A percentile compares a stretch with the other conserved stretches of the same genome.
These are phyloP conservation scores for Cyprinodon diabolis DNA, from an alignment of 2,797 vertebrate genomes.

Conservation along the genomic window DNA sequence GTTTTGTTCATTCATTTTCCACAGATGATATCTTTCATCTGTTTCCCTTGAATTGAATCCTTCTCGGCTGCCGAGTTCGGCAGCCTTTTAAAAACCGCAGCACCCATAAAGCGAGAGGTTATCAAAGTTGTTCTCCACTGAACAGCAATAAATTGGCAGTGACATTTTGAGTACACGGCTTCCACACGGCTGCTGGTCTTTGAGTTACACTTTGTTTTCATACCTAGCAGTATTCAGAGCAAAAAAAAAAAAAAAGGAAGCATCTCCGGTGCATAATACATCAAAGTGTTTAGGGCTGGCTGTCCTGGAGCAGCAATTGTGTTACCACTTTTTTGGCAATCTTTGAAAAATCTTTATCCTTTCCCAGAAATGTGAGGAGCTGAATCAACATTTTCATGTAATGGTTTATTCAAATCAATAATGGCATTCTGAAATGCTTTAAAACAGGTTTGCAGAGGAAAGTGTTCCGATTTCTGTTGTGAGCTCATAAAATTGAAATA, in stretches of 20 bases:
- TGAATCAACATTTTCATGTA: conserved; percentile 30
- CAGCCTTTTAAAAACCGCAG: conserved; percentile 67
- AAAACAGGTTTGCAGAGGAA: conserved; percentile 14
- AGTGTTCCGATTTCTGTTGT: conserved; percentile 17
- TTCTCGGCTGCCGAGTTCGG: conserved; percentile 52
- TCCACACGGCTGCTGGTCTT: conserved; percentile 42
- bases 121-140: conserved; percentile 70
- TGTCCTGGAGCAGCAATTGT: conserved; percentile 27
- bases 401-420: conserved; percentile 24
- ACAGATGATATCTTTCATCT: conserved; percentile 74
- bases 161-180: conserved; percentile 68
- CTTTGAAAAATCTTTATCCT: conserved; percentile 23
- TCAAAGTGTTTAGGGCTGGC: conserved; percentile 12
- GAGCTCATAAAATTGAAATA: conserved; percentile 43
- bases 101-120: conserved; percentile 72
- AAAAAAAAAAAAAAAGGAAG: conserved; percentile 27
- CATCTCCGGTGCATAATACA: conserved; percentile 21
- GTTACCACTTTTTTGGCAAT: conserved; percentile 28
- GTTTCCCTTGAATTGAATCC: conserved; percentile 68
- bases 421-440: conserved; percentile 36
- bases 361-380: conserved; percentile 42
- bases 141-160: conserved; percentile 72
- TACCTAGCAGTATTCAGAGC: conserved; percentile 27
- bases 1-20: conserved; percentile 68
- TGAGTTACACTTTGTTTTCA: conserved; percentile 59